phyloP scores from a whole-genome alignment of 2,888 invertebrate species.

The Caradrina kadenii region DNA sequence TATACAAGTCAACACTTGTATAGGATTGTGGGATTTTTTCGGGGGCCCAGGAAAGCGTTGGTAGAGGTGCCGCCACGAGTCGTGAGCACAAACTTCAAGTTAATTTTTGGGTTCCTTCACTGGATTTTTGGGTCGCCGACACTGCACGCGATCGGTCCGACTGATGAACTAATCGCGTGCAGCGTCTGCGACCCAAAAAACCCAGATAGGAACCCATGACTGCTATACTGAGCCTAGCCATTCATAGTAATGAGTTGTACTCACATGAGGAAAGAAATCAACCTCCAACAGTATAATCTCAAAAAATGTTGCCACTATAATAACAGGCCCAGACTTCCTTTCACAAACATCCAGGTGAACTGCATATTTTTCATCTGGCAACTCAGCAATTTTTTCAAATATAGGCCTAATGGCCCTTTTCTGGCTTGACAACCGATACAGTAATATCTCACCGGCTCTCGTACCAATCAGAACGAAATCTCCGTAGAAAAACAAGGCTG shows the following conservation, averaged over 20 bases:
- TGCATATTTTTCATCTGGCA: constrained; percentile 82
- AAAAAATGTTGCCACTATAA: constrained; percentile 79
- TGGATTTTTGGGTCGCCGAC: too few species aligned
- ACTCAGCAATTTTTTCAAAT: constrained; percentile 75
- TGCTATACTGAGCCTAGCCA: not conserved
- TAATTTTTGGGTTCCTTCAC: too few species aligned
- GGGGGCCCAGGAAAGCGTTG: too few species aligned
- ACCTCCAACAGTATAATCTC: constrained; percentile 78
- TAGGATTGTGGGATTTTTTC: too few species aligned
- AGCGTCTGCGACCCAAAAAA: too few species aligned
- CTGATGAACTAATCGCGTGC: too few species aligned
- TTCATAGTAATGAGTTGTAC: constrained; percentile 55
- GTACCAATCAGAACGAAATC: constrained; percentile 81
- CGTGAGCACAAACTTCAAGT: too few species aligned
- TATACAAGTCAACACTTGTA: too few species aligned
- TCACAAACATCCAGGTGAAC: constrained; percentile 82
- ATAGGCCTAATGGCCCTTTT: constrained; percentile 72
- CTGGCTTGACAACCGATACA: constrained; percentile 81
- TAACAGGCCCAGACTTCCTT: constrained; percentile 78
- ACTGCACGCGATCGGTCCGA: too few species aligned
- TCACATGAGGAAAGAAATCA: constrained; percentile 81
- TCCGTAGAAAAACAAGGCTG: constrained; percentile 83
- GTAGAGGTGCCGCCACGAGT: too few species aligned
- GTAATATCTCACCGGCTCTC: constrained; percentile 75
- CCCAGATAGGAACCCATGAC: too few species aligned